Evolutionary conservation across 1,140 invertebrate species (phyloP).

Genomic region (Drosophila sechellia): DNA sequence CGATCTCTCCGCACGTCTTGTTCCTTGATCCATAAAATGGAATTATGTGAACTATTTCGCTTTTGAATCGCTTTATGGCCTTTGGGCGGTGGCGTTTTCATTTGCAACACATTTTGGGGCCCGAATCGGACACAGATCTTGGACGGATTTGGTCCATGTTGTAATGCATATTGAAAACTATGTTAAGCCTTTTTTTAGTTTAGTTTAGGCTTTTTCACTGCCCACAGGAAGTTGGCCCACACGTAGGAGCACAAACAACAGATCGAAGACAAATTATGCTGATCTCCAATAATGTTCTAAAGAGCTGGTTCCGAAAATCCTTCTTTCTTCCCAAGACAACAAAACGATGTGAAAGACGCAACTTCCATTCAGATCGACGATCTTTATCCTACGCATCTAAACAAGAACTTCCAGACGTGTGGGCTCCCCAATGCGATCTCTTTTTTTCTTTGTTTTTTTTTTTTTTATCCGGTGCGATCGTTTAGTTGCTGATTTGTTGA

Average conservation of each 20-base stretch:
- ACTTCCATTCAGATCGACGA: constrained; percentile 1
- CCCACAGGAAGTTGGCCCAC: constrained; percentile 35
- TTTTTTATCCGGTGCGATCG: constrained; percentile 26
- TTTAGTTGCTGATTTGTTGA: constrained; percentile 50
- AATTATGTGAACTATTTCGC: constrained; percentile 43
- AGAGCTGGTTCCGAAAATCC: constrained; percentile 19
- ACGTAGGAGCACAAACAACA: constrained; percentile 1
- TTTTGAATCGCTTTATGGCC: constrained; percentile 42
- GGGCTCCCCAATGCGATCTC: constrained; percentile 7
- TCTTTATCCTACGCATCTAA: constrained; percentile 30
- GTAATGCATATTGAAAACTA: background rate
- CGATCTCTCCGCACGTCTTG: constrained; percentile 21
- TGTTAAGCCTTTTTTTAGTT: background rate
- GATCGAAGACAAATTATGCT: constrained; percentile 37
- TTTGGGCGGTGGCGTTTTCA: constrained; percentile 20
- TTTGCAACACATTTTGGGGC: constrained; percentile 4
- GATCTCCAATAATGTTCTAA: constrained; percentile 43
- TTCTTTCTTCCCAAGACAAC: constrained; percentile 15
- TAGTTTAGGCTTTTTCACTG: background rate
- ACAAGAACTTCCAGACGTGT: constrained; percentile 15
- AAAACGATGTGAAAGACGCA: constrained; percentile 27
- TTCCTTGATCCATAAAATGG: constrained; percentile 19
- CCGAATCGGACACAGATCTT: constrained; percentile 3
- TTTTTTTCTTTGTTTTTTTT: background rate
- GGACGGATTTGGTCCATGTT: constrained; percentile 20